Evolutionary conservation across 2,113 vertebrate genomes (phyloP).

Genomic region (Mormyrus iriodes): DNA sequence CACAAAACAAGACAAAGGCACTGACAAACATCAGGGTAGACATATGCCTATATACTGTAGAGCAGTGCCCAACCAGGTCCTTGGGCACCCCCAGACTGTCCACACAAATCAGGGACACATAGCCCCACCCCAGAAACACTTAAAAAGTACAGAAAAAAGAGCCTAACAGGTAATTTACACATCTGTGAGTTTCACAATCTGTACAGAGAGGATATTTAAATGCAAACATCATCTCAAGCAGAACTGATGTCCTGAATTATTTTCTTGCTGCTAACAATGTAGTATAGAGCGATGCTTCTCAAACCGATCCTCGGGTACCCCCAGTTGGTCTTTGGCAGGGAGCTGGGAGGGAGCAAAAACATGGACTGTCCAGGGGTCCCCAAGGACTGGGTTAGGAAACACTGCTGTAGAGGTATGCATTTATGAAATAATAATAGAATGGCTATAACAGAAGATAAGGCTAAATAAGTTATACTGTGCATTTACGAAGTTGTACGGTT

Average conservation of each 20-base stretch:
- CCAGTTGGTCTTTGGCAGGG: background rate
- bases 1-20: background rate
- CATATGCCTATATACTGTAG: background rate
- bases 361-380: background rate
- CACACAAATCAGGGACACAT: background rate
- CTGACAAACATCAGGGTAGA: background rate
- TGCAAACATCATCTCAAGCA: background rate
- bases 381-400: background rate
- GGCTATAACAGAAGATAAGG: background rate
- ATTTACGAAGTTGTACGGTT: background rate
- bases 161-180: background rate
- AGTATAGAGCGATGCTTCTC: background rate
- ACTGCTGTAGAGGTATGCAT: background rate
- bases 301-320: background rate
- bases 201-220: background rate
- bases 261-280: background rate
- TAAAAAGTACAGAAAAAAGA: background rate
- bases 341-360: background rate
- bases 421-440: background rate
- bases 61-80: background rate
- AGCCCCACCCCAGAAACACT: background rate
- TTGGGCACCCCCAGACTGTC: background rate
- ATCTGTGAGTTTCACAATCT: background rate
- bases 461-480: background rate
- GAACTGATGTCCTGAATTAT: background rate